Conservation (phyloP, 2,888 invertebrate genomes). For the Muscina levida region DNA sequence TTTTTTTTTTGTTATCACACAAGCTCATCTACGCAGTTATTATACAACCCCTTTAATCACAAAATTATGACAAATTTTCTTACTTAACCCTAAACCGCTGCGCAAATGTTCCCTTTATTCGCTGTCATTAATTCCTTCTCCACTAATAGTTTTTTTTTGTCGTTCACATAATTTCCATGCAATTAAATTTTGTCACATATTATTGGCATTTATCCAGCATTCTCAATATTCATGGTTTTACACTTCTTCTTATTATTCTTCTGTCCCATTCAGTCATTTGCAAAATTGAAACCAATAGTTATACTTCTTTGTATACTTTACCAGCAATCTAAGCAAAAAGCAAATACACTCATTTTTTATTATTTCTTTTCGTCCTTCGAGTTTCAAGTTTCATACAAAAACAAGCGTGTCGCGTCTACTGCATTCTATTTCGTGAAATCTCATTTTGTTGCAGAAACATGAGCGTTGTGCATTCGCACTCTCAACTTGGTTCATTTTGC, state of each 20-base stretch:
- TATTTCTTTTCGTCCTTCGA: background rate
- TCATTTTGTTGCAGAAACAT: background rate
- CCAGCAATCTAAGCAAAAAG: background rate
- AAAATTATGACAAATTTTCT: too few relatives aligned
- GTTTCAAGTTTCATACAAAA: background rate
- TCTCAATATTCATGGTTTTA: background rate
- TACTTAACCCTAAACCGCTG: constrained; percentile 8
- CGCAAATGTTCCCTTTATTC: constrained; percentile 3
- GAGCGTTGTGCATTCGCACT: constrained; percentile 51
- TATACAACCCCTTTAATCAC: too few relatives aligned
- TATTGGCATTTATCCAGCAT: constrained; percentile 60
- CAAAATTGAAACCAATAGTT: constrained; percentile 36
- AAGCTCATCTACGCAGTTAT: too few relatives aligned
- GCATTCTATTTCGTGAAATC: background rate
- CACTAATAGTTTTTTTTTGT: background rate
- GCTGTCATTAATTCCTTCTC: background rate
- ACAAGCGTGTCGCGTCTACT: background rate
- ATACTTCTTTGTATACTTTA: background rate
- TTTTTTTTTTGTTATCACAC: too few relatives aligned
- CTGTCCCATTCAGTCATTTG: too few relatives aligned
- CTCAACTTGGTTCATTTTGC: constrained; percentile 49
- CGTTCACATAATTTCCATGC: constrained; percentile 61
- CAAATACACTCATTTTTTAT: too few relatives aligned
- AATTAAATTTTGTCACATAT: constrained; percentile 63
- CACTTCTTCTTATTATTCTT: too few relatives aligned